These are phyloP conservation scores for Paguma larvata DNA, from an alignment of 2,797 vertebrate genomes.

Conservation along the genomic window DNA sequence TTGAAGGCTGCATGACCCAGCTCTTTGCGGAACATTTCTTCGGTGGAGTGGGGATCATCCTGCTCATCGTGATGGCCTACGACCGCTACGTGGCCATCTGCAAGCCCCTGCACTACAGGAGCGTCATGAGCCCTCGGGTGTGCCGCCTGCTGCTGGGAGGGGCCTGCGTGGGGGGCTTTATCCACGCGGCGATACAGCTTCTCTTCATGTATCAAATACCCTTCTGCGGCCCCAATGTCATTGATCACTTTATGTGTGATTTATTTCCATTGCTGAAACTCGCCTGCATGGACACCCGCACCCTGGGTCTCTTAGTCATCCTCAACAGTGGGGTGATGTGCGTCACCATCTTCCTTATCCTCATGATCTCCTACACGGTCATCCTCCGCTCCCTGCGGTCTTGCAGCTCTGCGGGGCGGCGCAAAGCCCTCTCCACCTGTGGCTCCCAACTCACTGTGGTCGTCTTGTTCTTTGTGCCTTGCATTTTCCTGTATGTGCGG, in stretches of 20 bases:
- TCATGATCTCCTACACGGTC: not conserved
- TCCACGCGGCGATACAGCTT: not conserved
- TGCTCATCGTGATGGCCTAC: constrained; percentile 57
- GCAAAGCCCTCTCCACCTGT: not conserved
- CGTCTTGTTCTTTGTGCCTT: constrained; percentile 40
- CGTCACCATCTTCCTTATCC: not conserved
- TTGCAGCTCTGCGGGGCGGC: not conserved
- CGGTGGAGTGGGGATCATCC: constrained; percentile 26
- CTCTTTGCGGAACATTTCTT: constrained; percentile 64
- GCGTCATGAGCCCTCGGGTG: not conserved
- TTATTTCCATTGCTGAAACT: constrained; percentile 66
- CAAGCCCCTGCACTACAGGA: constrained; percentile 28
- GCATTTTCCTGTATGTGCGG: not conserved
- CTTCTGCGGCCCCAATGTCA: constrained; percentile 62
- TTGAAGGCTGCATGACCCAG: constrained; percentile 56
- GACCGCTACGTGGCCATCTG: not conserved
- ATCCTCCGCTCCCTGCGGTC: constrained; percentile 52
- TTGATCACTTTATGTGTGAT: constrained; percentile 68
- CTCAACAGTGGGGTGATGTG: constrained; percentile 63
- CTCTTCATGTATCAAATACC: constrained; percentile 63
- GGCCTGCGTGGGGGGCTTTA: not conserved
- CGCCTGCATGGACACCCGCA: not conserved
- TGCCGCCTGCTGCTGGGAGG: constrained; percentile 13
- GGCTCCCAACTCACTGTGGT: constrained; percentile 52
- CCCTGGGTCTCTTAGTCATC: not conserved